Base-by-base conservation (phyloP, 2,888 invertebrate species). In the Drosophila picticornis region DNA sequence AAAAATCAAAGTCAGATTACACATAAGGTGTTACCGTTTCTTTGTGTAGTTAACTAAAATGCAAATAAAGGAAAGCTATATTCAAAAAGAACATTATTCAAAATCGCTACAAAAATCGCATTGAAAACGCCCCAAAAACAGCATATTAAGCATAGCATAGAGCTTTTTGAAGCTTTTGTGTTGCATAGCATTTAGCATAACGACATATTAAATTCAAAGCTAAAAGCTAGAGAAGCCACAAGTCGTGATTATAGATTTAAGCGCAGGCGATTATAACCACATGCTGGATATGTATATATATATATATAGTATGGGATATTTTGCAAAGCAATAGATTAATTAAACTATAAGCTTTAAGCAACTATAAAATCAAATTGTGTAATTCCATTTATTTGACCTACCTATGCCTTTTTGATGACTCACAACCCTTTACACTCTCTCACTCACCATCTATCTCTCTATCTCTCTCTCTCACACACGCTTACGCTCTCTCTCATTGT, bases 161-260 rank as follows among this genome's bases (percentile, higher is more conserved):
- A 70, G 67, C 53, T 65, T 38, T 68, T 16, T 0, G 1, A 19
- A n/a, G 32, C 40, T 38, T 50, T 61, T n/a, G 1, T 0, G 61
- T 69, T 59, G 59, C 60, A 52, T 50, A 40, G 6, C 19, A 53
- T 25, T 48, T 57, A 61, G 40, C 50, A 50, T 53, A 27, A 40
- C 22, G 51, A 29, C 46, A 56, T 32, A 25, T 22, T 48, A 53
- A 65, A 59, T 50, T 72, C 32, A 11, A 56, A 64, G 60, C 53
- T 64, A 11, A 16, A 62, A 69, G 69, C 64, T 69, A 13, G 11
- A 36, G 7, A 51, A 53, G 43, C 40, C 7, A 29, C 48, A 62
- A 62, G 43, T 51, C 53, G 22, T 51, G 77, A 36, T 66, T 66
- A 36, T 16, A 43, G 43, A 51, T 22, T 22, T 43, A 25, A 46